These are phyloP conservation scores for Cynoglossus semilaevis DNA, from an alignment of 2,113 vertebrate genomes.

Conservation along the genomic window DNA sequence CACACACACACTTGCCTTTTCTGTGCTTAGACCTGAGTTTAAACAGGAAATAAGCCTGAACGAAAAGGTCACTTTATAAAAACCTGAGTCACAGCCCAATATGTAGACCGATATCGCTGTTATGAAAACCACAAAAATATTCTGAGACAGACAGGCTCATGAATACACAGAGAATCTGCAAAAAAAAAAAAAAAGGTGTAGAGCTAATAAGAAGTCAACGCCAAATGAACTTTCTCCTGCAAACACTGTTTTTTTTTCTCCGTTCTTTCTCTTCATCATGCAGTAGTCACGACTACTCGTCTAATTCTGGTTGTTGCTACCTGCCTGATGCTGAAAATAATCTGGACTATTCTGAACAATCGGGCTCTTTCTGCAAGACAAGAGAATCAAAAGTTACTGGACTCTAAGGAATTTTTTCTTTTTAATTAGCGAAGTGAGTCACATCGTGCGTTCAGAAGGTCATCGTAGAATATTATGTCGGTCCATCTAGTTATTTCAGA, in stretches of 20 bases:
- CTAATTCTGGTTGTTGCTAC: slow-evolving; percentile 12
- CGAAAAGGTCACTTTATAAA: slow-evolving; percentile 3
- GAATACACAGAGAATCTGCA: neutral
- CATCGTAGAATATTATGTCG: no score
- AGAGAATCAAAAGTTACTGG: slow-evolving; percentile 1
- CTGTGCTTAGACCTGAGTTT: slow-evolving; percentile 2
- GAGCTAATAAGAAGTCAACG: neutral
- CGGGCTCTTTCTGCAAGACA: neutral
- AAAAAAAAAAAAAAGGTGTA: neutral
- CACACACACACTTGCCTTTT: neutral
- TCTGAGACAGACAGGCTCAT: neutral
- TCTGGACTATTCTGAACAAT: slow-evolving; percentile 13
- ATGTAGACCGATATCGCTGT: neutral
- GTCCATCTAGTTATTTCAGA: no score
- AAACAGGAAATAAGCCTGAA: slow-evolving; percentile 4
- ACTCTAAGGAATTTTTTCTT: neutral
- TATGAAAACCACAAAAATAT: neutral
- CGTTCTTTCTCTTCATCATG: slow-evolving; percentile 8
- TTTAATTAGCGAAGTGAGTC: no score
- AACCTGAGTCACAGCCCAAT: slow-evolving; percentile 4
- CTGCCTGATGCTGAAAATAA: slow-evolving; percentile 15
- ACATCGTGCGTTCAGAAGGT: no score
- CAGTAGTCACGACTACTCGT: slow-evolving; percentile 29
- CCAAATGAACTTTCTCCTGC: slow-evolving; percentile 7
- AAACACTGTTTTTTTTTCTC: slow-evolving; percentile 15